phyloP scores from a whole-genome alignment of 2,113 vertebrate genomes.

The Nesogale talazaci region DNA sequence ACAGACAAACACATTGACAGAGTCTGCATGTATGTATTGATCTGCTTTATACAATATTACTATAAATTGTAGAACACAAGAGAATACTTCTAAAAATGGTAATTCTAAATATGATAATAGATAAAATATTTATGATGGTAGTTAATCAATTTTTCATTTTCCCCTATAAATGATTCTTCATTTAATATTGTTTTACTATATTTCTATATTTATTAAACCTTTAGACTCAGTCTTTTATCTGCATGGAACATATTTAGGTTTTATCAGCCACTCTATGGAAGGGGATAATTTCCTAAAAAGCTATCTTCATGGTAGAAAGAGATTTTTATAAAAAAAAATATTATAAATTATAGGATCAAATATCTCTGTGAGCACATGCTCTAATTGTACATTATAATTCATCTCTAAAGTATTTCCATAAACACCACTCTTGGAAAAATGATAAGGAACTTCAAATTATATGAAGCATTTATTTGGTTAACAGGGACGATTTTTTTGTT shows the following conservation, averaged over 20 bases:
- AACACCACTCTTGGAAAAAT: conserved; percentile 62
- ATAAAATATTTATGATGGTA: background rate
- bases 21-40: background rate
- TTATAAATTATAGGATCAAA: conserved; percentile 52
- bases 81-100: background rate
- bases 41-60: background rate
- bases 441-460: conserved; percentile 72
- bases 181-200: background rate
- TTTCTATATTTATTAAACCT: background rate
- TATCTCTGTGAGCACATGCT: conserved; percentile 39
- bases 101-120: background rate
- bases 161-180: background rate
- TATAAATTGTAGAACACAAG: background rate
- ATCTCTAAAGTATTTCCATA: conserved; percentile 51
- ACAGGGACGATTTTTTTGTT: conserved; percentile 18
- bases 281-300: conserved; percentile 12
- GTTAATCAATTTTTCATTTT: background rate
- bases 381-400: conserved; percentile 64
- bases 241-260: conserved; percentile 31
- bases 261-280: background rate
- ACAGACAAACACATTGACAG: background rate
- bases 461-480: conserved; percentile 74
- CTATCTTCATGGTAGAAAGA: conserved; percentile 2
- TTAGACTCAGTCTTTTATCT: background rate
- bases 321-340: conserved; percentile 51